Evolutionary conservation across 1,140 invertebrate species (phyloP), one percentile per base, ranked within the genome.

Genomic region (Megalonaias nervosa): DNA sequence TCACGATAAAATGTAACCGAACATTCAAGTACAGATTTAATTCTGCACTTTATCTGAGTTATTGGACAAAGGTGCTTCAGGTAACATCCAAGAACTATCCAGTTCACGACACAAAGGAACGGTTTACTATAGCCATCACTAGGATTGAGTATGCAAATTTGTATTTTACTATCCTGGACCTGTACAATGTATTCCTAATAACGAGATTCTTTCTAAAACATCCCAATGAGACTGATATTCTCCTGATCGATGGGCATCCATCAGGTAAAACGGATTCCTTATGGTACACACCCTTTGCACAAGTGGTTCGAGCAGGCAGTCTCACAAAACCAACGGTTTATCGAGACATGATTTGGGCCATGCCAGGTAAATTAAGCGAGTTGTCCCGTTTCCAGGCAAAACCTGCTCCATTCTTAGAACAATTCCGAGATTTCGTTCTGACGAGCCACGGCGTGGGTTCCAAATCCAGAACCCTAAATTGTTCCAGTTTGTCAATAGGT

Each of bases 101-200:
- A 31, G 57, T 64, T 74, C 60, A 48, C 38, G 23, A 48, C 11
- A 61, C n/a, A 0, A 15, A 56, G 21, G 12, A 55, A 38, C 66
- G 67, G 60, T 57, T 81, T 21, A 84, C 85, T 14, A 59, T 83
- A 17, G 81, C 80, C 38, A 75, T 84, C 9, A 48, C 74, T 2
- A 64, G 87, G 17, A 85, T 87, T 67, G 85, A 88, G 73, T 88
- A 86, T 80, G 87, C 83, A 67, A 88, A 88, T 79, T 60, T 88
- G 15, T 87, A 84, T 72, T 85, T 87, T 67, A 81, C 84, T 17
- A 84, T 88, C 70, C 85, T 85, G 1, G 87, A 88, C 72, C 85
- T 82, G 58, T 87, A 87, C 78, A 87, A 86, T 73, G 82, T 77
- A 17, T 88, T 84, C 66, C 66, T 88, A 9, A 31, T 86, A n/a